These are phyloP conservation scores for Phalacrocorax carbo DNA, from an alignment of 2,113 vertebrate species.

Conservation along the genomic window DNA sequence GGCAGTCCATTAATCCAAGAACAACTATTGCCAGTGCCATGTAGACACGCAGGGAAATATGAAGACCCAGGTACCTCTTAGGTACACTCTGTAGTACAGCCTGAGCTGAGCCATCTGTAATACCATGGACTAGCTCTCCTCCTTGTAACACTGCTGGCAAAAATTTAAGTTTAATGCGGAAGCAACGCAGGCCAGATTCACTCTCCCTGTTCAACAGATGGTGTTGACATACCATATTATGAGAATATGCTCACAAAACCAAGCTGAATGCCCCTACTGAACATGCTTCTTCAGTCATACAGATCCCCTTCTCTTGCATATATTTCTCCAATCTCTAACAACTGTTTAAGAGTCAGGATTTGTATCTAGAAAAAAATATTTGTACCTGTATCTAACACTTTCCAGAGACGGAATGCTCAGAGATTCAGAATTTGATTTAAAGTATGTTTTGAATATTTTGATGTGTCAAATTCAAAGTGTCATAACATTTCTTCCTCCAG, in stretches of 20 bases:
- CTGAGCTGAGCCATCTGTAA: not conserved
- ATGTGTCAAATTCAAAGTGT: not conserved
- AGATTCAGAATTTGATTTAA: not conserved
- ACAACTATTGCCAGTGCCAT: not conserved
- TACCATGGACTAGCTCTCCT: fast-evolving
- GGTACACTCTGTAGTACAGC: too few species aligned
- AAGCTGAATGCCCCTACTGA: not conserved
- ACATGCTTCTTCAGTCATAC: not conserved
- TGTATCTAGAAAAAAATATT: not conserved
- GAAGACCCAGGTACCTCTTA: fast-evolving
- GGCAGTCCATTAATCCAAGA: not conserved
- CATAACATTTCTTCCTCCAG: not conserved
- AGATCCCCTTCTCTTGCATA: not conserved
- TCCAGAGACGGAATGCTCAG: not conserved
- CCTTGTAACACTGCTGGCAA: not conserved
- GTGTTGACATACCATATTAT: not conserved
- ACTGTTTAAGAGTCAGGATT: not conserved
- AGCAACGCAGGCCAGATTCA: not conserved
- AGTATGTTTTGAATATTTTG: not conserved
- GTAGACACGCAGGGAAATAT: fast-evolving
- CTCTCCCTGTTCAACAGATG: not conserved
- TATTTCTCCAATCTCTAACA: not conserved
- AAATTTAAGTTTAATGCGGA: not conserved
- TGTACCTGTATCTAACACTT: not conserved
- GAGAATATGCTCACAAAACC: not conserved